Conservation (phyloP, 2,888 invertebrate genomes). For the Oscheius myriophilus region DNA sequence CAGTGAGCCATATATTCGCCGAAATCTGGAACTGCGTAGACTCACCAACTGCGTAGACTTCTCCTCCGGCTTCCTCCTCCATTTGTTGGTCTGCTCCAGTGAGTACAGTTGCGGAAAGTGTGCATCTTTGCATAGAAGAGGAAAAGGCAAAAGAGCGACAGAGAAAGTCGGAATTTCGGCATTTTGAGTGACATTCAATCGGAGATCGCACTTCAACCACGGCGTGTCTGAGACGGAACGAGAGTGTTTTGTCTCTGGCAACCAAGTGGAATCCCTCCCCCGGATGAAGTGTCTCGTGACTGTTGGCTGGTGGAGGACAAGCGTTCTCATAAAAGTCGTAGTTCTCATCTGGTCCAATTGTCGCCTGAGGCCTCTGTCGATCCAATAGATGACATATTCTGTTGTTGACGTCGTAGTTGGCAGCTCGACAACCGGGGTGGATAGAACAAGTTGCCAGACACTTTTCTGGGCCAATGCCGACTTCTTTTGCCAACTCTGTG, state of each 20-base stretch:
- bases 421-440: conserved; percentile 45
- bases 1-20: neutral
- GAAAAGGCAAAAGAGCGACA: conserved; percentile 47
- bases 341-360: conserved; percentile 43
- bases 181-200: conserved; percentile 21
- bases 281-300: neutral
- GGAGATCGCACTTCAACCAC: neutral
- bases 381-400: conserved; percentile 36
- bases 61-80: neutral
- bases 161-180: conserved; percentile 30
- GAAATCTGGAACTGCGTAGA: neutral
- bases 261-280: conserved; percentile 8
- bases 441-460: conserved; percentile 57
- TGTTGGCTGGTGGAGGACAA: conserved; percentile 9
- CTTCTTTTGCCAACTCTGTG: neutral
- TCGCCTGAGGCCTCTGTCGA: conserved; percentile 26
- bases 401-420: conserved; percentile 55
- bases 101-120: conserved; percentile 34
- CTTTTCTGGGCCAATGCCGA: conserved; percentile 17
- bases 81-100: conserved; percentile 16
- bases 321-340: conserved; percentile 55
- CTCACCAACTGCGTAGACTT: conserved; percentile 8
- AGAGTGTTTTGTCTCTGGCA: neutral
- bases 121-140: conserved; percentile 34
- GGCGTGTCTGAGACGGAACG: neutral